These are phyloP conservation scores for Sinocyclocheilus grahami DNA, from an alignment of 2,113 vertebrate species.

Conservation along the genomic window DNA sequence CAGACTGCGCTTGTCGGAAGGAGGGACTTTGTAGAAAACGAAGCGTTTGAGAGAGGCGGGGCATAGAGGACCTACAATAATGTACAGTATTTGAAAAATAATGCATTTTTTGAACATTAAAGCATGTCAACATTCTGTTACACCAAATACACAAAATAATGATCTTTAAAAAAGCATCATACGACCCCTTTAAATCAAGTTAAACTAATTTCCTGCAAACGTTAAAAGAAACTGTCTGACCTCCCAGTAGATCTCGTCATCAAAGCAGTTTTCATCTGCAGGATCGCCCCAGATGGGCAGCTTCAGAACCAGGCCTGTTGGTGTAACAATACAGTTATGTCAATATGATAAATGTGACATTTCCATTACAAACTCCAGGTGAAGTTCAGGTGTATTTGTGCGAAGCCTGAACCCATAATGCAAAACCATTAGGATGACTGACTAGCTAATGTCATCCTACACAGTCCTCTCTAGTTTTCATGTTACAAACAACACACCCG, in stretches of 20 bases:
- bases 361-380: not conserved
- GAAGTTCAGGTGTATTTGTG: not conserved
- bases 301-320: conserved; percentile 85
- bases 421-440: not conserved
- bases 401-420: not conserved
- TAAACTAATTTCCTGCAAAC: not conserved
- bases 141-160: too few relatives aligned
- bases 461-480: not conserved
- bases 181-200: too few relatives aligned
- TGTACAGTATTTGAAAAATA: too few relatives aligned
- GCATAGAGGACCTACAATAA: too few relatives aligned
- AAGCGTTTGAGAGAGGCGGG: too few relatives aligned
- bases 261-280: conserved; percentile 89
- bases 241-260: conserved; percentile 92
- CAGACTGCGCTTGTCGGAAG: too few relatives aligned
- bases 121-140: too few relatives aligned
- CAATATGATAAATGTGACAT: not conserved
- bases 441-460: not conserved
- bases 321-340: not conserved
- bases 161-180: too few relatives aligned
- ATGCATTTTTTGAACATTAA: too few relatives aligned
- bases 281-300: conserved; percentile 90
- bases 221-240: conserved; percentile 70
- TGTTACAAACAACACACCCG: not conserved
- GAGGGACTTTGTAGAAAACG: too few relatives aligned